Evolutionary conservation across 2,113 vertebrate species (phyloP), one percentile per base, ranked within the genome.

Genomic region (Plectropomus leopardus): DNA sequence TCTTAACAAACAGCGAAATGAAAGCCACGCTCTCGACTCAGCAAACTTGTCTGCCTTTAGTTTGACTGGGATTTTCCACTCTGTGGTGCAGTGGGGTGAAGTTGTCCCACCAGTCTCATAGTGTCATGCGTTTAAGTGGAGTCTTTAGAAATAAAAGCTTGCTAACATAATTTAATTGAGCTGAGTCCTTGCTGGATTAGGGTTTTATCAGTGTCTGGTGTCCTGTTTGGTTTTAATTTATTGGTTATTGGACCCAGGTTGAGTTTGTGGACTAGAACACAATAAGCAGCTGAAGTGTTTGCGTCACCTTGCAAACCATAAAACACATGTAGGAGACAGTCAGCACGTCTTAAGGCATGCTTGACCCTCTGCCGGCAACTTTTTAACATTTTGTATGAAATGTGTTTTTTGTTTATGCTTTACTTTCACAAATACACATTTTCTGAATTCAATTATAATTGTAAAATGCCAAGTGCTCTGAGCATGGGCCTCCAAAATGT

Each of bases 1-100:
- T 69, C 75, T 78, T 14, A 60, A 59, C 57, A 82, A 90, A 80
- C 72, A 80, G 48, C 44, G 23, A 68, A 84, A 83, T 72, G 47
- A 85, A 86, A 83, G 55, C 71, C 76, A 66, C 26, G n/a, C 36
- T 76, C 55, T 60, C 26, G 50, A 7, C n/a, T 75, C 73, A 61
- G 65, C 61, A 26, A n/a, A 30, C 50, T 80, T 19, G 26, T 66
- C 65, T 63, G 76, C n/a, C 50, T 68, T 73, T 21, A 57, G 26
- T 19, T 53, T n/a, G n/a, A 73, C 51, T 26, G 73, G 66, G 48
- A 76, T 66, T 89, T 89, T 81, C 78, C 83, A 47, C 47, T 77
- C 34, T 71, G n/a, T 21, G 28, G 10, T 72, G 59, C 28, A n/a
- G 63, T 2, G 13, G 14, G 58, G 51, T 7, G 44, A 60, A 51